A percentile compares a stretch with the other conserved stretches of the same genome.
Conservation (phyloP, 2,888 invertebrate genomes). For the Villa cingulata region DNA sequence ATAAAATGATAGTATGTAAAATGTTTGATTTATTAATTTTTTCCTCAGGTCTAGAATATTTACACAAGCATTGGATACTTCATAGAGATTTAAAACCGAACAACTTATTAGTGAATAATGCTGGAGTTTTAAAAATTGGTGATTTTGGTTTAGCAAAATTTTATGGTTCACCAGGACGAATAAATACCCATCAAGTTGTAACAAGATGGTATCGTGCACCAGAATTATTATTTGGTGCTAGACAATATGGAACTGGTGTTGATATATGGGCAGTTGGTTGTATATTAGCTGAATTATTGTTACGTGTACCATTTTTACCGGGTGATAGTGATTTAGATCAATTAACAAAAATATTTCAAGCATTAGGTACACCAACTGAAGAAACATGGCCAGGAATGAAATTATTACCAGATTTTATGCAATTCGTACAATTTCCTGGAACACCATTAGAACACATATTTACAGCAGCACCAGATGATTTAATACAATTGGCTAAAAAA, state of each 20-base stretch:
- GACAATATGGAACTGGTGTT: slow-evolving; percentile 87
- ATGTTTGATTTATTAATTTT: neutral
- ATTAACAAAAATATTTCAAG: slow-evolving; percentile 85
- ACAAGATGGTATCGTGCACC: slow-evolving; percentile 90
- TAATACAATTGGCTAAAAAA: slow-evolving; percentile 64
- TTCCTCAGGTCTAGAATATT: slow-evolving; percentile 65
- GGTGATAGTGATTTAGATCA: slow-evolving; percentile 97
- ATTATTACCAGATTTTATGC: slow-evolving; percentile 77
- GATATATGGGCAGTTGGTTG: slow-evolving; percentile 99
- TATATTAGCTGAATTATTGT: slow-evolving; percentile 84
- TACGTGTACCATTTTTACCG: slow-evolving; percentile 86
- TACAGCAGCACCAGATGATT: slow-evolving; percentile 86
- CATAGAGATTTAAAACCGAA: slow-evolving; percentile 99
- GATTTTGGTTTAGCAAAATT: slow-evolving; percentile 98
- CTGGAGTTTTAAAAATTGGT: slow-evolving; percentile 90
- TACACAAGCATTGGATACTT: slow-evolving; percentile 91
- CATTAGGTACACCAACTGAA: slow-evolving; percentile 85
- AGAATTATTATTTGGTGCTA: slow-evolving; percentile 88
- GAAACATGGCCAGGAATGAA: slow-evolving; percentile 81
- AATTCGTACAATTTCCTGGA: slow-evolving; percentile 74
- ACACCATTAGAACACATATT: slow-evolving; percentile 85
- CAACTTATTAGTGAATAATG: slow-evolving; percentile 85
- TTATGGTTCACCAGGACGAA: slow-evolving; percentile 90
- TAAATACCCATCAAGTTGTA: slow-evolving; percentile 96
- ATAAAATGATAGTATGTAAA: neutral